Evolutionary conservation across 2,888 invertebrate genomes (phyloP).

Genomic region (Heliconius aoede): DNA sequence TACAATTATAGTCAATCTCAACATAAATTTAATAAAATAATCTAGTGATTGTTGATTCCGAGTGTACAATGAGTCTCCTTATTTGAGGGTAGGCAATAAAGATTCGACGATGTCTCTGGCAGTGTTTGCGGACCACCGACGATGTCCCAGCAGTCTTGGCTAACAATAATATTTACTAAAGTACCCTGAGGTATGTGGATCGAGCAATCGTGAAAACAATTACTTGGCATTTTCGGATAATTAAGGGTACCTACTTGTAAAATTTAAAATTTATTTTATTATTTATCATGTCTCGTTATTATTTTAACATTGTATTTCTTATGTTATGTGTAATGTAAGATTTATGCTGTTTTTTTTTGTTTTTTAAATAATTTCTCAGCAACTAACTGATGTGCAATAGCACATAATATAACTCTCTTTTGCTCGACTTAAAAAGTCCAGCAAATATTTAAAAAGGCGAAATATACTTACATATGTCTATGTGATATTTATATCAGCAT

Average conservation of each 20-base stretch:
- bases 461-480: too few relatives aligned
- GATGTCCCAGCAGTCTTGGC: constrained; percentile 54
- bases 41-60: constrained; percentile 44
- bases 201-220: constrained; percentile 45
- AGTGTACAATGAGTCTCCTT: constrained; percentile 49
- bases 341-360: too few relatives aligned
- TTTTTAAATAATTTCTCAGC: too few relatives aligned
- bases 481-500: too few relatives aligned
- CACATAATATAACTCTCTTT: too few relatives aligned
- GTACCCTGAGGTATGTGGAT: constrained; percentile 25
- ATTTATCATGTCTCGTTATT: not conserved
- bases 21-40: constrained; percentile 22
- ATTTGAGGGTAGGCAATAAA: constrained; percentile 63
- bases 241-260: not conserved
- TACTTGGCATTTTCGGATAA: constrained; percentile 30
- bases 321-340: not conserved
- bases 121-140: constrained; percentile 77
- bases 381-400: too few relatives aligned
- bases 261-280: not conserved
- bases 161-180: constrained; percentile 52
- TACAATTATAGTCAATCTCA: not conserved
- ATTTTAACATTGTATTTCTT: not conserved
- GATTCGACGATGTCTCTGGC: constrained; percentile 68
- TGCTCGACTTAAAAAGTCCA: too few relatives aligned
- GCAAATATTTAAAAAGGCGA: too few relatives aligned